Conservation (phyloP, 1,140 invertebrate species). For the Lineus longissimus region DNA sequence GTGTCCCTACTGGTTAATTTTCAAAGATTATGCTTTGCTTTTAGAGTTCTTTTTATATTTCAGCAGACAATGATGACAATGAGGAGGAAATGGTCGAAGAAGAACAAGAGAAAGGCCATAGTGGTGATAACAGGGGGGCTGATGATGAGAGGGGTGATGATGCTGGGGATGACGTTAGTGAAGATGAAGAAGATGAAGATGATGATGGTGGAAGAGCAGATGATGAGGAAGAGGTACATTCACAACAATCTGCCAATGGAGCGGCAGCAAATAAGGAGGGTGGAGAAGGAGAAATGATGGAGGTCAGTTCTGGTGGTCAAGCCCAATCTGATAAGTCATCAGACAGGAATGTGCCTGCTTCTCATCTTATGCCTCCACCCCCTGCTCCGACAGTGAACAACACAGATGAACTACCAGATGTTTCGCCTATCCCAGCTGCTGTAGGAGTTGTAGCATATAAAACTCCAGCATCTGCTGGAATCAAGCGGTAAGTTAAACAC, state of each 20-base stretch:
- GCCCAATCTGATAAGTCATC: no score
- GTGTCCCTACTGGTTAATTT: no score
- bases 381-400: neutral
- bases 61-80: slow-evolving; percentile 5
- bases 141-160: slow-evolving; percentile 7
- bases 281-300: slow-evolving; percentile 15
- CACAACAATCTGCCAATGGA: slow-evolving; percentile 4
- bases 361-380: neutral
- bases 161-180: slow-evolving; percentile 2
- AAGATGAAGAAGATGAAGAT: slow-evolving; percentile 8
- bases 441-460: no score
- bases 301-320: no score
- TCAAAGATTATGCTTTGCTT: no score
- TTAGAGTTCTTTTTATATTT: no score
- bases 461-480: no score
- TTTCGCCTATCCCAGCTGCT: no score
- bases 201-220: slow-evolving; percentile 17
- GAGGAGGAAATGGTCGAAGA: neutral
- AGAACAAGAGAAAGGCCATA: neutral
- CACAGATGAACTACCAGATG: neutral
- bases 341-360: slow-evolving; percentile 9
- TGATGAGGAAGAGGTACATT: slow-evolving; percentile 17
- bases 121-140: no score
- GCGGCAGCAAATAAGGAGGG: slow-evolving; percentile 11
- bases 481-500: no score